These are phyloP conservation scores for Agrochola lota DNA, from an alignment of 2,888 invertebrate genomes.

Conservation along the genomic window DNA sequence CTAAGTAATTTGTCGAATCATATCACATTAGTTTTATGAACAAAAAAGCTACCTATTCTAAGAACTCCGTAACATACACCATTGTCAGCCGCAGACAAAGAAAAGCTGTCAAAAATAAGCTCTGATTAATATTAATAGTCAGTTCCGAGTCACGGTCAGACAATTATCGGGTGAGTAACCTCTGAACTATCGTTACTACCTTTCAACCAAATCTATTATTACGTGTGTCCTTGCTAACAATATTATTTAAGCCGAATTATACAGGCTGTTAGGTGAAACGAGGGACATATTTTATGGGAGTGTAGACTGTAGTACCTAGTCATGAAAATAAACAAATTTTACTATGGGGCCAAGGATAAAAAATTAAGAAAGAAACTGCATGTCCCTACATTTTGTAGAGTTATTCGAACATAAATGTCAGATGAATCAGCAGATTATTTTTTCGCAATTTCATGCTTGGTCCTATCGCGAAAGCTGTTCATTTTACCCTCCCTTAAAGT, in stretches of 20 bases:
- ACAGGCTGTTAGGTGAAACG: neutral
- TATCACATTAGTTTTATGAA: neutral
- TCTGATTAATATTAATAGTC: conserved; percentile 75
- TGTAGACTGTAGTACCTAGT: neutral
- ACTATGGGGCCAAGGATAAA: neutral
- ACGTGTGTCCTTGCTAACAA: conserved; percentile 74
- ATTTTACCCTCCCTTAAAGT: too few relatives aligned
- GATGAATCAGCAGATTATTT: neutral
- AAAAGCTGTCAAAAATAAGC: conserved; percentile 72
- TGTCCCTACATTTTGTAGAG: neutral
- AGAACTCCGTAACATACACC: conserved; percentile 24
- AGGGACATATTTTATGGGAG: neutral
- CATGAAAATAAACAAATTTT: neutral
- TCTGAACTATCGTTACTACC: conserved; percentile 78
- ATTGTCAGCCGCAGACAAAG: conserved; percentile 56
- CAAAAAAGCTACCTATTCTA: neutral
- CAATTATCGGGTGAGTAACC: conserved; percentile 80
- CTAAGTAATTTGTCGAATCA: neutral
- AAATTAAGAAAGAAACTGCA: neutral
- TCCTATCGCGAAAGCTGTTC: too few relatives aligned
- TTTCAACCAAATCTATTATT: conserved; percentile 76
- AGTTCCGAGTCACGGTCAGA: conserved; percentile 72
- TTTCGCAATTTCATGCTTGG: neutral
- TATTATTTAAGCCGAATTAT: conserved; percentile 61
- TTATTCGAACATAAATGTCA: neutral